Evolutionary conservation across 2,888 invertebrate genomes (phyloP), one percentile per base, ranked within the genome.

Genomic region (Drosophila crucigera): DNA sequence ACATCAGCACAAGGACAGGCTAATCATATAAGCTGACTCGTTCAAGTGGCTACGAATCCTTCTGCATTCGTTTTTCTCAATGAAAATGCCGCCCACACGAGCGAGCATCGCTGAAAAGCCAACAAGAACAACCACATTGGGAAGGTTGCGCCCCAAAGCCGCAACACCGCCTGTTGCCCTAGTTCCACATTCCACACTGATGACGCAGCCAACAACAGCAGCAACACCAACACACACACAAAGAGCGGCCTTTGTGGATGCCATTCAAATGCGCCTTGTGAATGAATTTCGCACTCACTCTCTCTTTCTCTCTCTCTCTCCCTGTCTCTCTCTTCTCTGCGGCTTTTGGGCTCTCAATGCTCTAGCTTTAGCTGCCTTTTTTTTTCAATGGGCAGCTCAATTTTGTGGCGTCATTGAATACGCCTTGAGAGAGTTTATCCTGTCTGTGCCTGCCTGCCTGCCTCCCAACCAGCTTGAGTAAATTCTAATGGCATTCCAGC

Each of bases 51-150:
- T 71, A 69, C 68, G 76, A 65, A 77, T 68, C 73, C 78, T 66
- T 78, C 56, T 22, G 62, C 60, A 47, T 78, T 78, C 80, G 89
- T 84, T 89, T 85, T 90, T 73, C 90, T 87, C 86, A 87, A 87
- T 87, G 87, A 88, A 77, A 71, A 65, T 69, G 70, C 63, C 73
- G 35, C 33, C 55, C 64, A 66, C 63, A 49, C 62, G 43, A 43
- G 41, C 28, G 28, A 39, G n/a, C 43, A 16, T 16, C 33, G 31
- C 31, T 61, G 22, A 37, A 61, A 28, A 52, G 33, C 49, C 7
- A 55, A 62, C 35, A 52, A 53, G 16, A 28, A 19, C n/a, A 33
- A 49, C 25, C 43, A 50, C n/a, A 31, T 39, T 55, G 55, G 76
- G 75, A 69, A 75, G 64, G 75, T 74, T 74, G 64, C 66, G 43